A percentile compares a stretch with the other conserved stretches of the same genome.
Conservation (phyloP, 2,797 vertebrate species). For the Monodelphis domestica region DNA sequence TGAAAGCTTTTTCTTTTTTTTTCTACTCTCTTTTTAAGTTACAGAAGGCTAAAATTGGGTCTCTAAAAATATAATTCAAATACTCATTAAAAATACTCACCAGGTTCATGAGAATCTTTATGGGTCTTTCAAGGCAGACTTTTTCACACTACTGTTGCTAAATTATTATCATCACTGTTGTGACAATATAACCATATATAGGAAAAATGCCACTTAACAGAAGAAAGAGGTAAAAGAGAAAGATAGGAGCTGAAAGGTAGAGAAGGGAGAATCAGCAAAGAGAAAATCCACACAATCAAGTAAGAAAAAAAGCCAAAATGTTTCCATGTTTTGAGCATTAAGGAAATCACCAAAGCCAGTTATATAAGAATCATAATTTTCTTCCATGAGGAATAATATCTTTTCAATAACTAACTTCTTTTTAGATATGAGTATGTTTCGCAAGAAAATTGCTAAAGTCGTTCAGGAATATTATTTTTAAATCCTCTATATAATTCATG, state of each 20-base stretch:
- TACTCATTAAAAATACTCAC: background rate
- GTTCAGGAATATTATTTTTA: background rate
- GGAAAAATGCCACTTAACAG: constrained; percentile 1
- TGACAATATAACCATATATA: background rate
- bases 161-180: constrained; percentile 26
- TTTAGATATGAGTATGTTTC: constrained; percentile 1
- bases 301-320: constrained; percentile 10
- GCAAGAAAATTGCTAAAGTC: constrained; percentile 5
- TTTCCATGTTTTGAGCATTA: background rate
- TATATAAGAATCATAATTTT: constrained; percentile 20
- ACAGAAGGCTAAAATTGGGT: constrained; percentile 3
- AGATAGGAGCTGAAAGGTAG: background rate
- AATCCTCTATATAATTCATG: background rate
- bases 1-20: background rate
- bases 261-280: background rate
- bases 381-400: background rate
- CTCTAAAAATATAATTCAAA: constrained; percentile 17
- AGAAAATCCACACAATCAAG: constrained; percentile 26
- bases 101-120: background rate
- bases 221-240: background rate
- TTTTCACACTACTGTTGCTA: background rate
- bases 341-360: background rate
- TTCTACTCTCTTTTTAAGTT: background rate
- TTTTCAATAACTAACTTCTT: constrained; percentile 13
- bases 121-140: background rate